These are phyloP conservation scores for Coregonus ussuriensis DNA, from an alignment of 2,797 vertebrate species.

Conservation along the genomic window DNA sequence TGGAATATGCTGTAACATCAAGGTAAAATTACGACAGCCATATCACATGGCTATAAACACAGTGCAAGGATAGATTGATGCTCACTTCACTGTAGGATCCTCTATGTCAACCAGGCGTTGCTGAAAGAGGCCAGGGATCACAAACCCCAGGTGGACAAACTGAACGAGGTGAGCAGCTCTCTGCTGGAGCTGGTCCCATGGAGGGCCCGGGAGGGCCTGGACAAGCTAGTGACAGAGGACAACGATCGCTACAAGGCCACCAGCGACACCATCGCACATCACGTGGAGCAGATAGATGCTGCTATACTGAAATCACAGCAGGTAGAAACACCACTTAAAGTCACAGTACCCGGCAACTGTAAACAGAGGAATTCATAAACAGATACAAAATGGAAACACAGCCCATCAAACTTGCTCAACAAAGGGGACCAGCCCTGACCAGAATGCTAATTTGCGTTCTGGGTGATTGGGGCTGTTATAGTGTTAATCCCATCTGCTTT, in stretches of 20 bases:
- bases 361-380: constrained; percentile 11
- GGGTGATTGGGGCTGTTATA: constrained; percentile 24
- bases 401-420: constrained; percentile 8
- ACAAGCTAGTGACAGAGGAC: constrained; percentile 88
- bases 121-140: constrained; percentile 84
- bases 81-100: neutral
- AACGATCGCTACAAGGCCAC: constrained; percentile 87
- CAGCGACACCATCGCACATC: constrained; percentile 81
- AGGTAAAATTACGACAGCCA: neutral
- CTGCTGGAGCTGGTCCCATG: constrained; percentile 94
- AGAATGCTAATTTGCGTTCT: constrained; percentile 30
- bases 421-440: constrained; percentile 39
- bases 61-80: neutral
- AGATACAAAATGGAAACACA: neutral
- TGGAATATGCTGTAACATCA: neutral
- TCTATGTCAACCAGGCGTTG: constrained; percentile 74
- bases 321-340: constrained; percentile 71
- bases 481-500: constrained; percentile 28
- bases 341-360: neutral
- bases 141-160: constrained; percentile 82
- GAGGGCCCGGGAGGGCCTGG: constrained; percentile 91
- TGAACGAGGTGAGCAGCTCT: constrained; percentile 89
- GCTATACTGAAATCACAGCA: constrained; percentile 91
- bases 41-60: neutral
- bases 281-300: constrained; percentile 89